Evolutionary conservation across 2,888 invertebrate species (phyloP), one percentile per base, ranked within the genome.

Genomic region (Diloba caeruleocephala): DNA sequence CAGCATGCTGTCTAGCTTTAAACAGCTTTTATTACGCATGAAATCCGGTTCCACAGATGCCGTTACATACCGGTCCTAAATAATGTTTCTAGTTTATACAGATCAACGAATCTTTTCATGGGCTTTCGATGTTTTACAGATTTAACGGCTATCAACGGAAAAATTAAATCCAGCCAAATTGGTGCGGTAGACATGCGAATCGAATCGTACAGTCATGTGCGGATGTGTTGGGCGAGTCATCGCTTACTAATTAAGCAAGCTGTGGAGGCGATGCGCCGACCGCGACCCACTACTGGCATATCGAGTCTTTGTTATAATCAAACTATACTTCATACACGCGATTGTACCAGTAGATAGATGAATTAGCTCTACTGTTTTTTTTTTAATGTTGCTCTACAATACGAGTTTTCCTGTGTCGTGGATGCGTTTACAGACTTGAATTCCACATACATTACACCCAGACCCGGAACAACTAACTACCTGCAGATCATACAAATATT

Each of bases 231-330:
- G 7, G 14, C 32, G 2, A 13, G 33, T 3, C 25, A 9, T 34
- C 28, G 29, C 26, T 26, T 10, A 28, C 12, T 33, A 21, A 39
- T 26, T 37, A 28, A 46, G n/a, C n/a, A 26, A 26, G 37, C 8
- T 26, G 19, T 19, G 13, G 42, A 13, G 15, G 21, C 7, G 48
- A 28, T 32, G 36, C 36, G 46, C 26, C 23, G 44, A 32, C 49
- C 38, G 17, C 34, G 45, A 45, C 49, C 54, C 34, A 43, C 21
- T 41, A 32, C 25, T 32, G 31, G 13, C 21, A 21, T 14, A 29
- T 36, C 19, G 9, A 31, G 9, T 31, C 29, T 26, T 37, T 10
- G n/a, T 37, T 34, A 19, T 17, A 8, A 10, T 26, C 9, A 1
- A 25, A 37, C 10, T n/a, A n/a, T 37, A 12, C 34, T 32, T 32